A percentile compares a stretch with the other conserved stretches of the same genome.
Conservation (phyloP, 2,797 vertebrate genomes). For the Myotis vivesi region DNA sequence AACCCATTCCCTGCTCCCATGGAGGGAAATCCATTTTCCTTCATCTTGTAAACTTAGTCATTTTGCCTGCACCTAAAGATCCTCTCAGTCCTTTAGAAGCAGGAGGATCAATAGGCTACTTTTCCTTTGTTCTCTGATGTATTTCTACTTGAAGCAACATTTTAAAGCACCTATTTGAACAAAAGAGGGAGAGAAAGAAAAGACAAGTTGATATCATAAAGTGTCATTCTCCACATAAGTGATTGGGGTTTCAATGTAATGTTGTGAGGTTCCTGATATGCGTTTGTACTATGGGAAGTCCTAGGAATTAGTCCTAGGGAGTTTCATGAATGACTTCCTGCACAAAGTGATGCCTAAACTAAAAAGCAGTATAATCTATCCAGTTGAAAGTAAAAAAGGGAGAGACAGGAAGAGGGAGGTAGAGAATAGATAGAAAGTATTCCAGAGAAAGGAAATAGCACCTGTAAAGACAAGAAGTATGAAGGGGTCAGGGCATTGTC, state of each 20-base stretch:
- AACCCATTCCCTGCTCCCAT: rapidly evolving
- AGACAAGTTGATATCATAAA: neutral
- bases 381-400: neutral
- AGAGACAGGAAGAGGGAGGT: neutral
- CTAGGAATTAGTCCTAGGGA: neutral
- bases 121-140: neutral
- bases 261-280: neutral
- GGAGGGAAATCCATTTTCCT: neutral
- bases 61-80: neutral
- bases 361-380: neutral
- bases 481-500: neutral
- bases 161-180: neutral
- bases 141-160: neutral
- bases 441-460: neutral
- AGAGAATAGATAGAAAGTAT: neutral
- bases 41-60: neutral
- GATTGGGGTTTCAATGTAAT: neutral
- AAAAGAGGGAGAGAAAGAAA: neutral
- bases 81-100: neutral
- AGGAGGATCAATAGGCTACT: neutral
- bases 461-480: neutral
- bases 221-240: neutral
- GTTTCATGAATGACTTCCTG: neutral
- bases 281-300: neutral
- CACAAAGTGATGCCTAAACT: neutral